Base-by-base conservation (phyloP, 2,113 vertebrate species). In the Octodon degus region DNA sequence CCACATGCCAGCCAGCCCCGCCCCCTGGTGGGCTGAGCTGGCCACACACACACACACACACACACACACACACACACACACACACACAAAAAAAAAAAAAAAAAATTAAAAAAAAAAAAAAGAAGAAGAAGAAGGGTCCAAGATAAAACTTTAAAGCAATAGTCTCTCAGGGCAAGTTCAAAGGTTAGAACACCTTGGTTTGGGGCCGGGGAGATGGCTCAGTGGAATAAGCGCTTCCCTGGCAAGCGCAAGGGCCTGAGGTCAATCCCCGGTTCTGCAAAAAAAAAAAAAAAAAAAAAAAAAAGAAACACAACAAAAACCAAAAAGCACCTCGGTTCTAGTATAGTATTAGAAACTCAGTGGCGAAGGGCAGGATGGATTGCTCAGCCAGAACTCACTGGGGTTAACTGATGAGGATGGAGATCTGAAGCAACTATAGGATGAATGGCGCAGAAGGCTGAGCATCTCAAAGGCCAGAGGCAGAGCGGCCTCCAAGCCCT, bases 391-490 rank as follows among this genome's bases (percentile, higher is more conserved):
- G 50, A 60, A 43, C 32, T 47, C 70, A 14, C 2, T n/a, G 1
- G 25, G n/a, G 2, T 8, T 50, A 37, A 47, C 19, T 34, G 67
- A 79, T 7, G 20, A 67, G 14, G 10, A 40, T 16, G 2, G 55
- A 40, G 62, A 85, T 32, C 0, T 43, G 70, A 90, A 17, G 9
- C 50, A 30, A 14, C 14, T 10, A 2, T 17, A 68, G 58, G n/a
- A 22, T 3, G 22, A 10, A 25, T 40, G 8, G 11, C 6, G 19
- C 16, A 11, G 94, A 25, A 0, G 16, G 22, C 11, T 0, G 0
- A 32, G 27, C 7, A 34, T 3, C 70, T 60, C 17, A 2, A 12
- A 20, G 22, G 1, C 3, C 3, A 8, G 1, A 27, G 47, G 68
- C 4, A 68, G 67, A 67, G 50, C 25, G 25, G 27, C 16, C 53